Evolutionary conservation across 2,113 vertebrate genomes (phyloP).

Genomic region (zebrafish (Danio rerio)): GRCz12tu NC_133187.1:36474501-36475000

Average conservation of each 20-base stretch:
- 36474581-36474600: slow-evolving; percentile 92
- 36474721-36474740: slow-evolving; percentile 77
- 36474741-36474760: slow-evolving; percentile 84
- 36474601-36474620: slow-evolving; percentile 75
- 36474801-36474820: slow-evolving; percentile 78
- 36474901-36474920: slow-evolving; percentile 21
- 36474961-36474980: slow-evolving; percentile 51
- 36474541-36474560: slow-evolving; percentile 87
- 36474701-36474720: slow-evolving; percentile 85
- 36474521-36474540: slow-evolving; percentile 64
- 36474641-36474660: slow-evolving; percentile 84
- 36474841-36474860: slow-evolving; percentile 32
- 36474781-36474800: slow-evolving; percentile 70
- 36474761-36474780: slow-evolving; percentile 73
- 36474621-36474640: slow-evolving; percentile 71
- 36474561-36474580: slow-evolving; percentile 94
- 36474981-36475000: slow-evolving; percentile 41
- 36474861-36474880: not conserved
- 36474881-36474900: slow-evolving; percentile 28
- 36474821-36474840: slow-evolving; percentile 76
- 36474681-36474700: slow-evolving; percentile 88
- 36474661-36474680: slow-evolving; percentile 81
- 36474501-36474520: slow-evolving; percentile 50
- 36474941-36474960: slow-evolving; percentile 42
- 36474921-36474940: slow-evolving; percentile 8